These are phyloP conservation scores for Mustela lutreola DNA, from an alignment of 2,113 vertebrate genomes.

Conservation along the genomic window DNA sequence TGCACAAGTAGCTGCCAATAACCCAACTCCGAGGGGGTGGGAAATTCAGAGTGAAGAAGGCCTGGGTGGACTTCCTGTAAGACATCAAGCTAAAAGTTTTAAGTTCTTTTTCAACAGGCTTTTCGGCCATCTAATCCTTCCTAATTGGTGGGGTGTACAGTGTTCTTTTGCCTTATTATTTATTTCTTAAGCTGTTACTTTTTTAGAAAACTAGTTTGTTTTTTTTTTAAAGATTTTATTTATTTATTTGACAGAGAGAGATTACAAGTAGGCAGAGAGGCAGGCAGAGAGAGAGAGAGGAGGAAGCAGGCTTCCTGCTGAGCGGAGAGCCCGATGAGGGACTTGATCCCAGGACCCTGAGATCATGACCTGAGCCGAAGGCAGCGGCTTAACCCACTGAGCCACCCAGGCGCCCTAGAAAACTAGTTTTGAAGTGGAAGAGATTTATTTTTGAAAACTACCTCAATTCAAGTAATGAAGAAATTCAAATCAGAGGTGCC, in stretches of 20 bases:
- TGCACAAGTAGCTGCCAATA: neutral
- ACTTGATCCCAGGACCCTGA: no score
- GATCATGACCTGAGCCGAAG: no score
- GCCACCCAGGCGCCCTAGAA: no score
- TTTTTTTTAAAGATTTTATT: no score
- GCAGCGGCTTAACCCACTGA: no score
- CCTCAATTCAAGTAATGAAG: conserved; percentile 7
- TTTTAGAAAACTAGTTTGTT: neutral
- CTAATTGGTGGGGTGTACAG: neutral
- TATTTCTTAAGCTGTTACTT: neutral
- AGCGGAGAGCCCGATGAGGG: no score
- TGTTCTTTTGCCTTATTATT: neutral
- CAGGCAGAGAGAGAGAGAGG: no score
- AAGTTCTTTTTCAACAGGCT: neutral
- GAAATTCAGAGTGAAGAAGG: neutral
- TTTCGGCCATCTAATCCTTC: neutral
- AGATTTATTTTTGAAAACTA: neutral
- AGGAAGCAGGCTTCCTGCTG: no score
- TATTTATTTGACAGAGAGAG: no score
- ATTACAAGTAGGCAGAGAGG: no score
- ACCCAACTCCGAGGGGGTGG: neutral
- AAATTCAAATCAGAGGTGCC: neutral
- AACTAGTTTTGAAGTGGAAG: neutral
- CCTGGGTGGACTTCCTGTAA: neutral
- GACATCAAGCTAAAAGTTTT: neutral